Base-by-base conservation (phyloP, 2,113 vertebrate species). In the Poecile atricapillus region DNA sequence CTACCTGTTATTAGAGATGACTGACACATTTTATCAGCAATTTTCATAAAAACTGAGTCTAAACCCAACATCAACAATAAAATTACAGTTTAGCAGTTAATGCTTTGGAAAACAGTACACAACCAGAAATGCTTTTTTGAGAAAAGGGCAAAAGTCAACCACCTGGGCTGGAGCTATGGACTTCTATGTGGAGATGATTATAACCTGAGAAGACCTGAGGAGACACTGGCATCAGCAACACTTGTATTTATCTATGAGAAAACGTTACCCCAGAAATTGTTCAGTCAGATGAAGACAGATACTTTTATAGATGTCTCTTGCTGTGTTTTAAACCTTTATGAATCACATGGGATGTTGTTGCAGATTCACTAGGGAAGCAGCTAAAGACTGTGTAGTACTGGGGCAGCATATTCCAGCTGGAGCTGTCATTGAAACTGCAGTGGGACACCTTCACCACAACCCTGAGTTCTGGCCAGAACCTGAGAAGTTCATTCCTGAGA, bases 401-500 rank as follows among this genome's bases (percentile, higher is more conserved):
- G 98, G 99, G 9, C 98, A 98, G 90, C 86, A 4, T 52, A 97
- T 99, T 59, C 99, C 99, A 2, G 98, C 98, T 56, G 99, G 99
- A 10, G 65, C 98, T 0, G 97, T 98, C 13, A 46, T 99, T 78
- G 99, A 99, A 97, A 98, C 98, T 7, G 98, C 99, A 4, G 98
- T 98, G 41, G 98, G 98, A 4, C 98, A 98, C 89, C 98, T 99
- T 56, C 99, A 99, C 97, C 95, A 97, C 7, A 97, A 99, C 93
- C 98, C 99, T 0, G 97, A 98, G 41, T 86, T 98, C 96, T 99
- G 99, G 99, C 97, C 98, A 0, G 95, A 98, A 75, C 99, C 99
- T 0, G 98, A 99, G 88, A 98, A 95, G 87, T 99, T 99, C 94
- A 97, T 99, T 89, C 99, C 99, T 2, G 98, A 99, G 91, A 99